These are phyloP conservation scores for Ursus arctos DNA, from an alignment of 2,113 vertebrate species.

Conservation along the genomic window DNA sequence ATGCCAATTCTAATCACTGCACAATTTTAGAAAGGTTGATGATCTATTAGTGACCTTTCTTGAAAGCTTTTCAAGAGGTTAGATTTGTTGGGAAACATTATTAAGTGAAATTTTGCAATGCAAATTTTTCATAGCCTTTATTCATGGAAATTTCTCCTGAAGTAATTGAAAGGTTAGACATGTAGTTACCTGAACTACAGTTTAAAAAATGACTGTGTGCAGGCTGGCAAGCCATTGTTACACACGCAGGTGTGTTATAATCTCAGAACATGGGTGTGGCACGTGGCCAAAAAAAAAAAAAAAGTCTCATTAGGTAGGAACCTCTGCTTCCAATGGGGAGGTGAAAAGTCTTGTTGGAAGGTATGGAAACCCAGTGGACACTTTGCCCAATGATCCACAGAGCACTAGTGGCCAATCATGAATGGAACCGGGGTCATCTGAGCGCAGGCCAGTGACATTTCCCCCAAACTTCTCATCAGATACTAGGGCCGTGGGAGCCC, in stretches of 20 bases:
- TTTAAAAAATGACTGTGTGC: not conserved
- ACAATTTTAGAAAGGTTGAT: conserved; percentile 54
- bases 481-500: not conserved
- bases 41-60: conserved; percentile 68
- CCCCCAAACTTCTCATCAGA: not conserved
- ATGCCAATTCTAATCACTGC: conserved; percentile 64
- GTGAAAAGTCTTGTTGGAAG: not conserved
- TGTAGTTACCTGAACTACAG: not conserved
- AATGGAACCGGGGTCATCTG: not conserved
- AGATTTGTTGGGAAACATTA: conserved; percentile 60
- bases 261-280: not conserved
- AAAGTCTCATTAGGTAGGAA: not conserved
- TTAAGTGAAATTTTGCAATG: conserved; percentile 58
- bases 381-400: not conserved
- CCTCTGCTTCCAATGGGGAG: not conserved
- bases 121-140: not conserved
- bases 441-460: not conserved
- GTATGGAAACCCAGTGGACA: not conserved
- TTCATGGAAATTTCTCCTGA: conserved; percentile 20
- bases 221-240: conserved; percentile 31
- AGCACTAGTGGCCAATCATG: not conserved
- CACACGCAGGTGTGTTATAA: not conserved
- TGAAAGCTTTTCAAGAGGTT: conserved; percentile 69
- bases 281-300: not conserved
- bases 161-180: not conserved